These are phyloP conservation scores for Podilymbus podiceps DNA, from an alignment of 2,113 vertebrate genomes.

Conservation along the genomic window DNA sequence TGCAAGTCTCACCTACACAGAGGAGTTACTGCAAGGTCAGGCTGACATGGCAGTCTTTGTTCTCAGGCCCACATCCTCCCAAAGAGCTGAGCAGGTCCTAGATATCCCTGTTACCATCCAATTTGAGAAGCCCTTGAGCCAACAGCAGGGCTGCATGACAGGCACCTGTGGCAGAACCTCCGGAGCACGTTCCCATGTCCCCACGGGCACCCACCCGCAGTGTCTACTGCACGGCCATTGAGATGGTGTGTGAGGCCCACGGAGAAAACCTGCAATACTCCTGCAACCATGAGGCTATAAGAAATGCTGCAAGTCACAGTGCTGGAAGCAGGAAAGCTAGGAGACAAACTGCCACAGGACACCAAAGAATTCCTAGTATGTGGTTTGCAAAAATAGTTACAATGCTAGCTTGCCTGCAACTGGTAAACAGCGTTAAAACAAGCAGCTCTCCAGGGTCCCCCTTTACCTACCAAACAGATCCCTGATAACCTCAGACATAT, in stretches of 20 bases:
- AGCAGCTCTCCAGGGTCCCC: not conserved
- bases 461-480: not conserved
- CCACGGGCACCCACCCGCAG: fast-evolving
- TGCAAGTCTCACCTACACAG: not conserved
- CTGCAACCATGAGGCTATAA: not conserved
- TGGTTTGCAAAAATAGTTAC: not conserved
- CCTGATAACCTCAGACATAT: not conserved
- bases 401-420: not conserved
- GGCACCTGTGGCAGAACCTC: not conserved
- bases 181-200: fast-evolving
- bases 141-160: not conserved
- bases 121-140: not conserved
- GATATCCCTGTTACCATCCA: not conserved
- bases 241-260: fast-evolving
- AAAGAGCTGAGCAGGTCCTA: not conserved
- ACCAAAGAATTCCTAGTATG: not conserved
- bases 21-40: not conserved
- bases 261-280: not conserved
- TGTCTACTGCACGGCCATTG: fast-evolving
- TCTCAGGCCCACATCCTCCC: not conserved
- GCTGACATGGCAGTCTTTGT: not conserved
- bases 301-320: not conserved
- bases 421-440: not conserved
- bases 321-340: not conserved
- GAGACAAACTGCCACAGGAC: not conserved